These are phyloP conservation scores for Loxodonta africana DNA, from an alignment of 2,113 vertebrate species.

Conservation along the genomic window DNA sequence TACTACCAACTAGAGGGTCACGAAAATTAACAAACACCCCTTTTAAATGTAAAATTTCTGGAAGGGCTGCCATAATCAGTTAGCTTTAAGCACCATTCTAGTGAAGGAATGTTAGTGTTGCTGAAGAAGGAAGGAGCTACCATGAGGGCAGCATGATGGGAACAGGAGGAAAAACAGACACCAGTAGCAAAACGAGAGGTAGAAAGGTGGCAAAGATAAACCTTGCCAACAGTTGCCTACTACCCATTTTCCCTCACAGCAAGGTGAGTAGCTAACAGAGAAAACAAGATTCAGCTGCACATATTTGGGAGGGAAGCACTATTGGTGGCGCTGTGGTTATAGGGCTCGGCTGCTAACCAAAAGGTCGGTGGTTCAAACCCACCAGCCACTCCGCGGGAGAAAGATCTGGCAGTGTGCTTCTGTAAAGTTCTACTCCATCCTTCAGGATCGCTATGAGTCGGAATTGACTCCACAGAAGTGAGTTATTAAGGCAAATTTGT, in stretches of 20 bases:
- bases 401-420: no score
- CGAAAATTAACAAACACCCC: conserved; percentile 24
- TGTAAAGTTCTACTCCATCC: no score
- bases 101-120: neutral
- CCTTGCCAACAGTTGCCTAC: conserved; percentile 17
- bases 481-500: conserved; percentile 27
- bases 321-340: no score
- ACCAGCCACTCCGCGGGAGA: no score
- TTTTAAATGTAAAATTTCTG: conserved; percentile 60
- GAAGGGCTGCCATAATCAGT: neutral
- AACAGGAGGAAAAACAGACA: neutral
- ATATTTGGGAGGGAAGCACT: neutral
- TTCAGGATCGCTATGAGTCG: no score
- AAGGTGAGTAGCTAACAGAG: conserved; percentile 7
- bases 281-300: conserved; percentile 43
- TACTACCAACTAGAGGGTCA: conserved; percentile 31
- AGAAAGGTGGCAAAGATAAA: conserved; percentile 60
- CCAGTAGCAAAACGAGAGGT: conserved; percentile 11
- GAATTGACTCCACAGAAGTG: no score
- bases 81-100: neutral
- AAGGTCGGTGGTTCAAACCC: no score
- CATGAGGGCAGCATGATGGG: neutral
- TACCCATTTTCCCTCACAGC: conserved; percentile 22
- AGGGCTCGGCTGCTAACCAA: no score
- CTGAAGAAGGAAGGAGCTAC: neutral